These are phyloP conservation scores for Amblyraja radiata DNA, from an alignment of 2,797 vertebrate species.

Conservation along the genomic window DNA sequence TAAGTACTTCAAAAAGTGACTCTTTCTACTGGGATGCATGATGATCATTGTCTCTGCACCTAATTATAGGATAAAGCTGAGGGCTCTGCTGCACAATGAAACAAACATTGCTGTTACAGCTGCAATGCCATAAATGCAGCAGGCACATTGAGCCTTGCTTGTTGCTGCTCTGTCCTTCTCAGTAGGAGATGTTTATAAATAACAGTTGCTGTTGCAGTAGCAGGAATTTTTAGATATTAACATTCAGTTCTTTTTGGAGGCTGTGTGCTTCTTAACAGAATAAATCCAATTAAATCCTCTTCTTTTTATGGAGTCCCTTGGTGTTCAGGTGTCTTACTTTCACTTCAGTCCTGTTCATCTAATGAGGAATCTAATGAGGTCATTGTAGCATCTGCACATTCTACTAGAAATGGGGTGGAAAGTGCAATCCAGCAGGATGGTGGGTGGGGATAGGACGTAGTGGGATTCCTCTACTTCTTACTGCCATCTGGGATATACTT, in stretches of 20 bases:
- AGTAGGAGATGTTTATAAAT: constrained; percentile 3
- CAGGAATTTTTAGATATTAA: not conserved
- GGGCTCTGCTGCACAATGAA: not conserved
- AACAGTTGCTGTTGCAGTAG: constrained; percentile 6
- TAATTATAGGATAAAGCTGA: constrained; percentile 5
- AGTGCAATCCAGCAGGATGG: too few relatives aligned
- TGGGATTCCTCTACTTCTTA: too few relatives aligned
- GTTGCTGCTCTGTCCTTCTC: not conserved
- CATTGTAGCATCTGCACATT: too few relatives aligned
- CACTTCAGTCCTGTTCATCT: too few relatives aligned
- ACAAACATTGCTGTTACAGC: not conserved
- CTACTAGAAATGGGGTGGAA: too few relatives aligned
- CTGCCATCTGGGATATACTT: too few relatives aligned
- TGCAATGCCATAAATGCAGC: not conserved
- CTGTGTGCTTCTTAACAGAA: not conserved
- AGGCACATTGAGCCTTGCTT: not conserved
- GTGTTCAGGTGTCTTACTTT: too few relatives aligned
- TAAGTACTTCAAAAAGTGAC: not conserved
- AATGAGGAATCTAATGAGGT: too few relatives aligned
- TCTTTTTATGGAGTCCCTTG: too few relatives aligned
- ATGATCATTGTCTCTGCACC: not conserved
- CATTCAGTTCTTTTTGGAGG: too few relatives aligned
- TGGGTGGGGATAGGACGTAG: too few relatives aligned
- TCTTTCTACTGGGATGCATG: not conserved
- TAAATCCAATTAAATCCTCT: not conserved